A percentile compares a stretch with the other conserved stretches of the same genome.
Evolutionary conservation across 2,797 vertebrate genomes (phyloP).

Genomic region (Pelodytes ibericus): DNA sequence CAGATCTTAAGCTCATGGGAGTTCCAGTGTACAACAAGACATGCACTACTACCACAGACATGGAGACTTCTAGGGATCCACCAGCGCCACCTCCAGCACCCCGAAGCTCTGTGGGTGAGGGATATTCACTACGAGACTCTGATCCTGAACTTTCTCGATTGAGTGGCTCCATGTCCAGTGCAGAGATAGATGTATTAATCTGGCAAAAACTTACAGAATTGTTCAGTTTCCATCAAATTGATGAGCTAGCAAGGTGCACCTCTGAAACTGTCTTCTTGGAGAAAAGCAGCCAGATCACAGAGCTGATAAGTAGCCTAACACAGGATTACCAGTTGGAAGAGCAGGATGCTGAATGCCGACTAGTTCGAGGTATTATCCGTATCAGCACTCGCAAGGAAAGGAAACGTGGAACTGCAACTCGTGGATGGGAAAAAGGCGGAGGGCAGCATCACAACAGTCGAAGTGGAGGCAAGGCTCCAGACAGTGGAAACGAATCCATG

Average conservation of each 20-base stretch:
- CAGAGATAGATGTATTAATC: slow-evolving; percentile 93
- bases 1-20: slow-evolving; percentile 86
- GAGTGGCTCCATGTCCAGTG: slow-evolving; percentile 85
- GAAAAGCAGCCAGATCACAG: slow-evolving; percentile 97
- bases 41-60: slow-evolving; percentile 35
- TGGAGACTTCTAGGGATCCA: slow-evolving; percentile 31
- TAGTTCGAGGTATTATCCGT: slow-evolving; percentile 95
- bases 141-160: slow-evolving; percentile 84
- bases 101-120: slow-evolving; percentile 73
- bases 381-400: slow-evolving; percentile 94
- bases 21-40: slow-evolving; percentile 75
- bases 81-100: slow-evolving; percentile 56
- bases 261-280: slow-evolving; percentile 95
- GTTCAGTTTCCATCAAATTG: slow-evolving; percentile 96
- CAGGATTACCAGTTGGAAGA: slow-evolving; percentile 97
- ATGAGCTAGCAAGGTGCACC: slow-evolving; percentile 96
- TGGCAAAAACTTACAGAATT: slow-evolving; percentile 96
- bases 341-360: slow-evolving; percentile 94
- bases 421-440: slow-evolving; percentile 61
- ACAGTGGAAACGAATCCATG: slow-evolving; percentile 95
- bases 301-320: slow-evolving; percentile 96
- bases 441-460: slow-evolving; percentile 69
- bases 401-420: slow-evolving; percentile 59
- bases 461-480: slow-evolving; percentile 78
- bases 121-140: slow-evolving; percentile 86